Evolutionary conservation across 2,888 invertebrate species (phyloP), one percentile per base, ranked within the genome.

Genomic region (Empis stercorea): DNA sequence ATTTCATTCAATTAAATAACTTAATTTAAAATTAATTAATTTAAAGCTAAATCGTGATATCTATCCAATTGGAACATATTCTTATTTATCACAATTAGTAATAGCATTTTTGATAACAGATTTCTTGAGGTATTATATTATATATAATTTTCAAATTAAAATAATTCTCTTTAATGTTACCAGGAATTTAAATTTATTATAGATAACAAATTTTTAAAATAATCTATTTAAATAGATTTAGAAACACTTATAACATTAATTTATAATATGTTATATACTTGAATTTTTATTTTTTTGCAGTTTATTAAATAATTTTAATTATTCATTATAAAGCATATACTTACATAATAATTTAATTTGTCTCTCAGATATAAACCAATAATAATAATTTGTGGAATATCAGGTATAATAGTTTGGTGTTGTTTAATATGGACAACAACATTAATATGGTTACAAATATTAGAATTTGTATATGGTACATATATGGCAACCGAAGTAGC

Each of bases 401-500:
- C 80, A 17, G 91, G 89, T 14, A 76, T 84, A 30, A 68, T 75
- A 27, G 80, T 91, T 17, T 94, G 86, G 76, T 68, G 78, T 13
- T 75, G 89, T 61, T 70, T 95, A 23, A 71, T 88, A 48, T 84
- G 87, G 79, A 86, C 87, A 1, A 73, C 75, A 46, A 81, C 80
- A 42, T 67, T 93, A 54, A 61, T 74, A 52, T 78, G 79, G 59
- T 72, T 93, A 61, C 86, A 89, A 71, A 75, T 72, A 45, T 66
- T 78, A 44, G 75, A 86, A 72, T 74, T 80, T 43, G 72, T 79
- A 54, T 92, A 86, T 64, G 94, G 94, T 3, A 74, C 87, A 7
- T 89, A 87, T 60, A 79, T 85, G 68, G 88, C 94, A 0, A 80
- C 89, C 4, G 94, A 94, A 70, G 85, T 95, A 9, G 94, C 94